phyloP scores from a whole-genome alignment of 2,888 invertebrate species.

The Himalopsyche kuldschensis region DNA sequence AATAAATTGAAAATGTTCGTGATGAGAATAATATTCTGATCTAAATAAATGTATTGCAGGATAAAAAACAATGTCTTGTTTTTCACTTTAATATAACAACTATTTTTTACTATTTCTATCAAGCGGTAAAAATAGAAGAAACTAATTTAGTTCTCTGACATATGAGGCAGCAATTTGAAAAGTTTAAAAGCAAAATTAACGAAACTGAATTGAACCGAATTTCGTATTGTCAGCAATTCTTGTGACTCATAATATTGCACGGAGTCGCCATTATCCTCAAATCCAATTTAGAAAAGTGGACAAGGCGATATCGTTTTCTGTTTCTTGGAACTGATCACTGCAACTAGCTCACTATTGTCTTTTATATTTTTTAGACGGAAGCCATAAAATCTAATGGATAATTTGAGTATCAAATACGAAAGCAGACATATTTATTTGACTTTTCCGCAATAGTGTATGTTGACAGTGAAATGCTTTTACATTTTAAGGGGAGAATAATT shows the following conservation, averaged over 20 bases:
- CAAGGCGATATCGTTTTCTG: slow-evolving; percentile 29
- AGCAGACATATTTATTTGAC: slow-evolving; percentile 8
- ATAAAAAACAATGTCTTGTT: too few relatives aligned
- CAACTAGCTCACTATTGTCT: slow-evolving; percentile 22
- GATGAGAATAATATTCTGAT: too few relatives aligned
- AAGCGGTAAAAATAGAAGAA: too few relatives aligned
- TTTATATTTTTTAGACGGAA: slow-evolving; percentile 34
- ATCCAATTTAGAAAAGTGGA: slow-evolving; percentile 38
- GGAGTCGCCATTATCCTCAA: slow-evolving; percentile 1
- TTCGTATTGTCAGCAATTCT: background rate
- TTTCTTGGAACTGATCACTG: slow-evolving; percentile 31
- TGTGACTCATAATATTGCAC: slow-evolving; percentile 6
- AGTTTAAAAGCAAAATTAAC: background rate
- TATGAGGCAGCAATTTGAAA: background rate
- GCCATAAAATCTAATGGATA: slow-evolving; percentile 37
- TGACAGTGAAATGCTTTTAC: background rate
- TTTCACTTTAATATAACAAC: too few relatives aligned
- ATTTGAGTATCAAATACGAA: slow-evolving; percentile 30
- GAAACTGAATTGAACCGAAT: background rate
- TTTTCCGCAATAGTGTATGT: background rate
- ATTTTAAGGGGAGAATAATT: background rate
- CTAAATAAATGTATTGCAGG: too few relatives aligned
- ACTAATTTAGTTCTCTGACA: too few relatives aligned
- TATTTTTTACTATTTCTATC: too few relatives aligned
- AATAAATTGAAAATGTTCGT: too few relatives aligned